Percentiles rank a stretch among this genome's conserved stretches.
phyloP scores from a whole-genome alignment of 2,888 invertebrate species.

The Latrodectus elegans region DNA sequence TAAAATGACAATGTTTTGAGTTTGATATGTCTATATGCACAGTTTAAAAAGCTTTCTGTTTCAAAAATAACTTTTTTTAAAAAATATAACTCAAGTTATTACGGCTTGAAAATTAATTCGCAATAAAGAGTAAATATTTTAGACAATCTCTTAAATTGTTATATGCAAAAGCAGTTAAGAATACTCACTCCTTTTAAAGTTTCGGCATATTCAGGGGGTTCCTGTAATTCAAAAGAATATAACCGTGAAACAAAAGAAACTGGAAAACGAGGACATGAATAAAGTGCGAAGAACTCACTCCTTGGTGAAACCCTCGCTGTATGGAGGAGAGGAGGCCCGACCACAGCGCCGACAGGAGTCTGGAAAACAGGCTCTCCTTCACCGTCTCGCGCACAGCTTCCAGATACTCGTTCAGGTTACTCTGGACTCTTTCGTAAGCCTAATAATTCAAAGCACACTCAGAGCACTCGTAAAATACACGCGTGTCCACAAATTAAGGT shows the following conservation, averaged over 20 bases:
- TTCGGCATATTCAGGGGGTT: slow-evolving; percentile 53
- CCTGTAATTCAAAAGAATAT: slow-evolving; percentile 11
- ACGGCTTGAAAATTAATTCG: too few species aligned
- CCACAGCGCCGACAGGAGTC: slow-evolving; percentile 39
- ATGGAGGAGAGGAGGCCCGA: slow-evolving; percentile 21
- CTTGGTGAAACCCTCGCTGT: slow-evolving; percentile 57
- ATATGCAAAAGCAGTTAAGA: background rate
- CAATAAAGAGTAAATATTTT: too few species aligned
- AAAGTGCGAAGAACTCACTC: slow-evolving; percentile 19
- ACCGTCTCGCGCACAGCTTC: slow-evolving; percentile 24
- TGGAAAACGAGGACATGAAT: background rate
- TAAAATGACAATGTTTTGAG: too few species aligned
- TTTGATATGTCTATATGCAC: too few species aligned
- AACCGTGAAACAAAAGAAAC: background rate
- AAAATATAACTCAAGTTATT: too few species aligned
- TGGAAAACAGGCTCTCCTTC: slow-evolving; percentile 31
- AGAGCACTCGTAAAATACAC: too few species aligned
- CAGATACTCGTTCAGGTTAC: slow-evolving; percentile 30
- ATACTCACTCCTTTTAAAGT: slow-evolving; percentile 45
- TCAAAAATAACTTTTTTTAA: too few species aligned
- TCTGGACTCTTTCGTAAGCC: slow-evolving; percentile 34
- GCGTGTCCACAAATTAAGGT: too few species aligned
- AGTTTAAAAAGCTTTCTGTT: too few species aligned
- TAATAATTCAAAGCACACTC: background rate
- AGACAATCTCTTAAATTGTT: too few species aligned